Evolutionary conservation across 2,797 vertebrate species (phyloP).

Genomic region (Pangasius djambal): DNA sequence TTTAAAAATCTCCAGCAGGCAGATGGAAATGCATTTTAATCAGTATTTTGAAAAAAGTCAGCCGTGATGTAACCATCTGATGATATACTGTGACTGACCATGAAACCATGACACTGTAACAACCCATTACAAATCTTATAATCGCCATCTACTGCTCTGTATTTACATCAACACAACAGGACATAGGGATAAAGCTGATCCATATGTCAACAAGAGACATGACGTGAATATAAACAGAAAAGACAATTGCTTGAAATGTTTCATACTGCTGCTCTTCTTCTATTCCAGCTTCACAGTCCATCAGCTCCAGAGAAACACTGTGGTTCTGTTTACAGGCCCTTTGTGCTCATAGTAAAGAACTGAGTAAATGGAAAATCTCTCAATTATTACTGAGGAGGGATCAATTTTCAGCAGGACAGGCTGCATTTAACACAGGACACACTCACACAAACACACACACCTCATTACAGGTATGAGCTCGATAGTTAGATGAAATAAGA

Average conservation of each 20-base stretch:
- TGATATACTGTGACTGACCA: not conserved
- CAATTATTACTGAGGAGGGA: conserved; percentile 83
- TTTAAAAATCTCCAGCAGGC: not conserved
- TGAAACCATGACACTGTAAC: not conserved
- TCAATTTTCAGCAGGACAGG: conserved; percentile 74
- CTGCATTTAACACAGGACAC: conserved; percentile 63
- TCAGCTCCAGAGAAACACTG: conserved; percentile 29
- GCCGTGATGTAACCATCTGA: not conserved
- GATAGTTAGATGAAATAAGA: conserved; percentile 27
- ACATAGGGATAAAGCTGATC: not conserved
- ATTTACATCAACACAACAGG: not conserved
- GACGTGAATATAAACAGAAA: not conserved
- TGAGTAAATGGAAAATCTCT: conserved; percentile 80
- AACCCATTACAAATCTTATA: not conserved
- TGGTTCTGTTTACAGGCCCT: conserved; percentile 42
- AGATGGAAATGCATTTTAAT: not conserved
- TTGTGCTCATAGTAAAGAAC: conserved; percentile 61
- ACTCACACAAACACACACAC: conserved; percentile 39
- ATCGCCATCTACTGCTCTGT: not conserved
- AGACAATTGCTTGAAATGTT: not conserved
- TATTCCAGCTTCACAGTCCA: conserved; percentile 10
- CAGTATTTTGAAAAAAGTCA: not conserved
- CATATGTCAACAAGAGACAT: not conserved
- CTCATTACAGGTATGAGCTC: conserved; percentile 51
- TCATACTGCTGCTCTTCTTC: not conserved